These are phyloP conservation scores for Hozukius guyotensis DNA, from an alignment of 2,797 vertebrate genomes.

Conservation along the genomic window DNA sequence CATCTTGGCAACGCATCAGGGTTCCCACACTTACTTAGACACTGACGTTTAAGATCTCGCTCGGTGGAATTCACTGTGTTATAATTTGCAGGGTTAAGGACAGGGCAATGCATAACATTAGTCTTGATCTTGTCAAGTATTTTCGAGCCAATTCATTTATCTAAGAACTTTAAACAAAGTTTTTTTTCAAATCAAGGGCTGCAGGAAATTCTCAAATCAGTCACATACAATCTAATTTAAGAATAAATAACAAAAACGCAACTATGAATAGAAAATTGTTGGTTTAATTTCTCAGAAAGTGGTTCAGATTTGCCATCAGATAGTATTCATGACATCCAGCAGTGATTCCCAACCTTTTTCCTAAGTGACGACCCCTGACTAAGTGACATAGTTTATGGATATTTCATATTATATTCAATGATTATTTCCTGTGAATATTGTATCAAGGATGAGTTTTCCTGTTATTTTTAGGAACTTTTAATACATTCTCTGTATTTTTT, in stretches of 20 bases:
- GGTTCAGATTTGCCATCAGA: neutral
- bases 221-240: neutral
- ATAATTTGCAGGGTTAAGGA: neutral
- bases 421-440: too few species aligned
- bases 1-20: neutral
- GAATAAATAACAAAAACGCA: neutral
- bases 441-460: too few species aligned
- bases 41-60: neutral
- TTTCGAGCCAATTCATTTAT: neutral
- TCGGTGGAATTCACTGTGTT: neutral
- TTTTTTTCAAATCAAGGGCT: neutral
- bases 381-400: too few species aligned
- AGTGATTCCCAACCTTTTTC: too few species aligned
- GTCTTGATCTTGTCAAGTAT: neutral
- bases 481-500: too few species aligned
- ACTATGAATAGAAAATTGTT: conserved; percentile 9
- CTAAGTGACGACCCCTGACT: too few species aligned
- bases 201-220: neutral
- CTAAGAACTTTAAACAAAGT: neutral
- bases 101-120: neutral
- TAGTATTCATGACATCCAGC: neutral
- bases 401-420: too few species aligned
- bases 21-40: conserved; percentile 34
- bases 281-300: conserved; percentile 60
- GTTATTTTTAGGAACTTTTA: too few species aligned